phyloP scores from a whole-genome alignment of 2,113 vertebrate species.

The Mormoops blainvillei region DNA sequence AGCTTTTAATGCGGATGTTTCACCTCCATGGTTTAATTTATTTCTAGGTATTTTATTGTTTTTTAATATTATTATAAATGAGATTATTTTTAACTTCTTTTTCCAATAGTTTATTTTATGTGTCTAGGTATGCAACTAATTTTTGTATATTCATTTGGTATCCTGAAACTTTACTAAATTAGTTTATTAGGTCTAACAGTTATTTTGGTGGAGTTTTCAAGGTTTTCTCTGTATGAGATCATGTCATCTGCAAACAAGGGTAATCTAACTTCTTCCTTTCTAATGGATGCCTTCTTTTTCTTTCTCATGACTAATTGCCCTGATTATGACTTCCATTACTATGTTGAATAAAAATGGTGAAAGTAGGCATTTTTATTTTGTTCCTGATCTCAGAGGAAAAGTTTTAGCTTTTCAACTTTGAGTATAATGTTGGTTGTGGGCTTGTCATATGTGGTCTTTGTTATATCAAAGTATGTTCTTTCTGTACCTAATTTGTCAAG shows the following conservation, averaged over 20 bases:
- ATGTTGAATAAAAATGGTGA: neutral
- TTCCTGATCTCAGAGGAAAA: neutral
- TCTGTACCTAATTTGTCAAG: neutral
- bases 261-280: neutral
- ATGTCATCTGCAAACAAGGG: neutral
- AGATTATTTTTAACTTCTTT: neutral
- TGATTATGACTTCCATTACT: neutral
- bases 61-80: neutral
- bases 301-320: neutral
- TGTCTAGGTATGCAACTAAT: neutral
- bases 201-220: neutral
- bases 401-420: neutral
- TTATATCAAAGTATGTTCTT: neutral
- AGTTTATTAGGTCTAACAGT: neutral
- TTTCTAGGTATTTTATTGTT: neutral
- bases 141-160: neutral
- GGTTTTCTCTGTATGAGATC: neutral
- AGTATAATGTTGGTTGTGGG: neutral
- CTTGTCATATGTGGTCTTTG: neutral
- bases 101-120: neutral
- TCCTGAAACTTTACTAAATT: neutral
- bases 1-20: neutral
- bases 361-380: neutral
- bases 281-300: neutral
- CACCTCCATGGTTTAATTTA: neutral